phyloP scores from a whole-genome alignment of 2,797 vertebrate genomes.

The Acanthopagrus latus region DNA sequence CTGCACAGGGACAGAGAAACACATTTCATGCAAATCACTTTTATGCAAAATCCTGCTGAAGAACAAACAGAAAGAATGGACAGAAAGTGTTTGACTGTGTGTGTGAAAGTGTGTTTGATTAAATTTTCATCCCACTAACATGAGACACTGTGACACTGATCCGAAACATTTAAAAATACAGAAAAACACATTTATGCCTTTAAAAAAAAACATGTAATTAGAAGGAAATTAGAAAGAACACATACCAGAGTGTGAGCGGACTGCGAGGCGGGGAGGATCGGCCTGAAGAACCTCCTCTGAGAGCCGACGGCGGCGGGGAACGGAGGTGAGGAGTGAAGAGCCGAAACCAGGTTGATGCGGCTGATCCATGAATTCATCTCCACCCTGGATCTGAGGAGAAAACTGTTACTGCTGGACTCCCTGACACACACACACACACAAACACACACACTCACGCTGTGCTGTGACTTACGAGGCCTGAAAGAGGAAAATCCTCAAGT shows the following conservation, averaged over 20 bases:
- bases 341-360: conserved; percentile 92
- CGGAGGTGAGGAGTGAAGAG: conserved; percentile 91
- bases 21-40: conserved; percentile 6
- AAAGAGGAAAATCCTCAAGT: conserved; percentile 91
- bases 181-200: not conserved
- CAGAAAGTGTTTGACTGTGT: no score
- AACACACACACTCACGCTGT: not conserved
- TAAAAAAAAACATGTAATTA: not conserved
- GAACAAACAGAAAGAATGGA: not conserved
- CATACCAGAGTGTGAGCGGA: conserved; percentile 80
- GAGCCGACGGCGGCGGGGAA: conserved; percentile 94
- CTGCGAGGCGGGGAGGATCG: conserved; percentile 88
- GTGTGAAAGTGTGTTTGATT: no score
- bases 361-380: conserved; percentile 95
- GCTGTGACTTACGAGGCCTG: conserved; percentile 82
- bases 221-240: not conserved
- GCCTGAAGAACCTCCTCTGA: conserved; percentile 90
- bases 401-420: not conserved
- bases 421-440: not conserved
- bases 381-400: conserved; percentile 77
- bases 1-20: conserved; percentile 67
- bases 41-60: conserved; percentile 1
- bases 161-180: not conserved
- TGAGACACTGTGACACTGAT: not conserved
- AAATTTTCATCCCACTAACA: not conserved